Evolutionary conservation across 2,888 invertebrate species (phyloP).

Genomic region (Cephonodes hylas): DNA sequence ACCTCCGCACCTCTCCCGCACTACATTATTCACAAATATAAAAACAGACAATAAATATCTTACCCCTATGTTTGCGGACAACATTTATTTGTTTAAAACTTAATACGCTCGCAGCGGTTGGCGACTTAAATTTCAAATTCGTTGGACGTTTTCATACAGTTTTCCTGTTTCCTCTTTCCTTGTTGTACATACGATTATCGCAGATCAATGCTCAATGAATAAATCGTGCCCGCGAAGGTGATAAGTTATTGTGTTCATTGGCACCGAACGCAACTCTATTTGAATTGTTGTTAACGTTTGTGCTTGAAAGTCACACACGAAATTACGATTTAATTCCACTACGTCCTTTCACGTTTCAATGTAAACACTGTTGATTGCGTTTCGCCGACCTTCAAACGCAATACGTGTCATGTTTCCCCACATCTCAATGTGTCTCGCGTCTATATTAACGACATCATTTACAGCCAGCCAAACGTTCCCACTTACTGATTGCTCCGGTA

Average conservation of each 20-base stretch:
- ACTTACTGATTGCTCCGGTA: slow-evolving; percentile 51
- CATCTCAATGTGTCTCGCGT: slow-evolving; percentile 44
- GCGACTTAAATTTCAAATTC: neutral
- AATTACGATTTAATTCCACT: slow-evolving; percentile 34
- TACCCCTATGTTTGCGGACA: slow-evolving; percentile 51
- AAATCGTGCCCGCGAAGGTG: neutral
- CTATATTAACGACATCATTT: slow-evolving; percentile 41
- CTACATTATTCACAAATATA: slow-evolving; percentile 59
- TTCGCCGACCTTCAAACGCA: slow-evolving; percentile 41
- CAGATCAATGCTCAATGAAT: slow-evolving; percentile 3
- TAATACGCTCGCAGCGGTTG: slow-evolving; percentile 16
- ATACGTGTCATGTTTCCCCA: slow-evolving; percentile 48
- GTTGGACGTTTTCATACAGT: neutral
- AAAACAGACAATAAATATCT: slow-evolving; percentile 56
- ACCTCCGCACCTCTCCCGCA: slow-evolving; percentile 30
- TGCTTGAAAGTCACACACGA: slow-evolving; percentile 28
- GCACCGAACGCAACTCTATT: neutral
- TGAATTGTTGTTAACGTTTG: slow-evolving; percentile 16
- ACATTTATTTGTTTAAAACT: slow-evolving; percentile 22
- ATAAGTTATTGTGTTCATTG: neutral
- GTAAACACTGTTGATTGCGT: slow-evolving; percentile 34
- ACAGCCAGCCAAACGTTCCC: slow-evolving; percentile 50
- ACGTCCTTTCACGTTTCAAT: slow-evolving; percentile 51
- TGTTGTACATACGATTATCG: slow-evolving; percentile 6
- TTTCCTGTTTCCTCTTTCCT: slow-evolving; percentile 12